A percentile compares a stretch with the other conserved stretches of the same genome.
These are phyloP conservation scores for Motacilla alba DNA, from an alignment of 2,113 vertebrate genomes.

Conservation along the genomic window DNA sequence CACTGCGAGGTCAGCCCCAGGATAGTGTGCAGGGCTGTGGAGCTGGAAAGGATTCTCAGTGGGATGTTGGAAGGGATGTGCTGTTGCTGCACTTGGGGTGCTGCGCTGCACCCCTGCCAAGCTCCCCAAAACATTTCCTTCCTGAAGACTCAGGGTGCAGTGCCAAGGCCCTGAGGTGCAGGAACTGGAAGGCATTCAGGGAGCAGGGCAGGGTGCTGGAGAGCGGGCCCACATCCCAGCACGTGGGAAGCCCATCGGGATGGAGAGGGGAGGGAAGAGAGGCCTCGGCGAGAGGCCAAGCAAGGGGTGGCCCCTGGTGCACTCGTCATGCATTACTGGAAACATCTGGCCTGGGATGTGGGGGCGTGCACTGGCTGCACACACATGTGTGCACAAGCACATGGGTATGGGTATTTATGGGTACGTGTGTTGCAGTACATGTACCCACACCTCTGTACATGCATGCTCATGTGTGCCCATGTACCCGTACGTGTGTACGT, in stretches of 20 bases:
- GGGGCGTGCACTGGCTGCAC: background rate
- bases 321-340: constrained; percentile 40
- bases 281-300: constrained; percentile 4
- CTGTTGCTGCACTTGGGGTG: background rate
- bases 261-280: background rate
- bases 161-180: background rate
- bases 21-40: background rate
- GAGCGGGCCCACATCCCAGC: background rate
- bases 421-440: accelerated
- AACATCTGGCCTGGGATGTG: constrained; percentile 48
- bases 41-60: accelerated
- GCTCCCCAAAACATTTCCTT: background rate
- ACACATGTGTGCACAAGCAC: background rate
- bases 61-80: background rate
- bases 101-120: background rate
- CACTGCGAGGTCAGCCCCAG: accelerated
- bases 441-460: background rate
- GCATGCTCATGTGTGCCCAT: accelerated
- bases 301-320: background rate
- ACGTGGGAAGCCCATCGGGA: background rate
- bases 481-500: accelerated
- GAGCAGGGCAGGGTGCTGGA: background rate
- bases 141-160: accelerated
- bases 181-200: background rate
- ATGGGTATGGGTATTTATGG: background rate